Evolutionary conservation across 2,888 invertebrate species (phyloP).

Genomic region (Cosmia trapezina): DNA sequence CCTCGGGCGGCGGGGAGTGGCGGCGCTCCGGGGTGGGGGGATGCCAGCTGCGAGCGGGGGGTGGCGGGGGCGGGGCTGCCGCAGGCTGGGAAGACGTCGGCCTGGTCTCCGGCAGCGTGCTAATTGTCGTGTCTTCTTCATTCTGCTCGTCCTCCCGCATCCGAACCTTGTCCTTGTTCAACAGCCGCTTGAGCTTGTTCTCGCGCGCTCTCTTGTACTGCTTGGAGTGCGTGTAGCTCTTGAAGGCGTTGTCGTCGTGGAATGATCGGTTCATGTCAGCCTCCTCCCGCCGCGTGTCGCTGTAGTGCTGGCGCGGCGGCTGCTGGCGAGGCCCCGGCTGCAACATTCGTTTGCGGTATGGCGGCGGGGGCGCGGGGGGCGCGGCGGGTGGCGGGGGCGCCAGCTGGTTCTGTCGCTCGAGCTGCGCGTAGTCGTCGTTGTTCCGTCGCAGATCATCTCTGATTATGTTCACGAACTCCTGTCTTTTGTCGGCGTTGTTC

Average conservation of each 20-base stretch:
- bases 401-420: neutral
- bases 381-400: too few relatives aligned
- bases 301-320: neutral
- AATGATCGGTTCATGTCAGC: neutral
- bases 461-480: conserved; percentile 68
- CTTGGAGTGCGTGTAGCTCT: conserved; percentile 5
- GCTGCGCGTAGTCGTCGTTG: conserved; percentile 75
- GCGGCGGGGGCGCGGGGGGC: neutral
- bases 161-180: conserved; percentile 12
- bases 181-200: conserved; percentile 33
- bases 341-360: neutral
- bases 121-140: neutral
- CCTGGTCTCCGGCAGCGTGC: neutral
- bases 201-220: conserved; percentile 18
- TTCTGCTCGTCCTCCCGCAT: neutral
- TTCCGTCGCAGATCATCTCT: conserved; percentile 71
- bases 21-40: neutral
- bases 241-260: neutral
- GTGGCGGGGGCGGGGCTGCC: neutral
- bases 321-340: neutral
- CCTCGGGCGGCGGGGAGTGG: too few relatives aligned
- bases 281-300: neutral
- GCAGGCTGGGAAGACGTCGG: neutral
- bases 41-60: too few relatives aligned
- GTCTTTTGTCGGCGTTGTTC: conserved; percentile 37